phyloP scores from a whole-genome alignment of 1,140 invertebrate species.

The Asobara japonica region DNA sequence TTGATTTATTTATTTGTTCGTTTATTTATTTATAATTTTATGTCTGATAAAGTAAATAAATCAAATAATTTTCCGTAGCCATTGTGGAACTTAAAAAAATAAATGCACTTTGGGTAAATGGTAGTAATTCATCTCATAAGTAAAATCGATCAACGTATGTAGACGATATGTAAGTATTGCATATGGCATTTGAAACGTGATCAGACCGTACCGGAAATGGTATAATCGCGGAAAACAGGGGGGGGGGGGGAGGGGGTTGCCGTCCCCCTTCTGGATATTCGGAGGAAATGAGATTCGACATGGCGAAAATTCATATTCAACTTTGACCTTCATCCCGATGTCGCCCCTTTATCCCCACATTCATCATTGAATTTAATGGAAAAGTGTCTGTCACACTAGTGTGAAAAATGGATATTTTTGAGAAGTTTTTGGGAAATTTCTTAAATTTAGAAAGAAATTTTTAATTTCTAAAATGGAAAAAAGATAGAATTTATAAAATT shows the following conservation, averaged over 20 bases:
- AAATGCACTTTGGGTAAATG: no score
- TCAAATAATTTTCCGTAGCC: no score
- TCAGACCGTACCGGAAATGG: conserved; percentile 57
- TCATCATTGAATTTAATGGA: background rate
- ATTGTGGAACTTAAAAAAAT: no score
- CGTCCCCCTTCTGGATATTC: background rate
- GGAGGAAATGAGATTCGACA: background rate
- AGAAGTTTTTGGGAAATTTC: background rate
- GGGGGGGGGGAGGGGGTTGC: background rate
- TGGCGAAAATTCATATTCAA: background rate
- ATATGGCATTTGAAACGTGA: conserved; percentile 45
- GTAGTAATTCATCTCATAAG: no score
- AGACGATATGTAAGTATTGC: background rate
- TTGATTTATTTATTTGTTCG: no score
- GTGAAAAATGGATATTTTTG: no score
- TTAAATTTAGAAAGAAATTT: no score
- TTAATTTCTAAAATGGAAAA: no score
- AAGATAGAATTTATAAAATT: no score
- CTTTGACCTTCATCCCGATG: background rate
- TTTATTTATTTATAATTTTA: no score
- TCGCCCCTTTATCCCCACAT: background rate
- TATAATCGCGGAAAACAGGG: conserved; percentile 46
- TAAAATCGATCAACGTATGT: no score
- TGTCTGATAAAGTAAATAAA: no score
- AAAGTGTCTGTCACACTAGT: background rate